phyloP scores from a whole-genome alignment of 2,888 invertebrate genomes.

The Kryphioiulus occultus region DNA sequence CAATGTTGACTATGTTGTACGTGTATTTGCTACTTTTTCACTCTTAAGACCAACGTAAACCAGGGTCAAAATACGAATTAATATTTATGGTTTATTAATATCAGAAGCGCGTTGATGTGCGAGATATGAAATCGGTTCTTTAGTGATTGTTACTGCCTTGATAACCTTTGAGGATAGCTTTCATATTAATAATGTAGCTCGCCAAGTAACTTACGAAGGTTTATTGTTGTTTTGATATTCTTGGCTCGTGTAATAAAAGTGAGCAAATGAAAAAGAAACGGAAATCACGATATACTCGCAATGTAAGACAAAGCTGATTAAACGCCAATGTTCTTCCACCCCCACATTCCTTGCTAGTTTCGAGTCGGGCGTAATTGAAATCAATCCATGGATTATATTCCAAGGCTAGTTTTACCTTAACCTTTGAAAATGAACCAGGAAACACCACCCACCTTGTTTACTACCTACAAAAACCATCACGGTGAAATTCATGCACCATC shows the following conservation, averaged over 20 bases:
- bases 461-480: background rate
- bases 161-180: background rate
- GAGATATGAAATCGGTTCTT: background rate
- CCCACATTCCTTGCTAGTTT: background rate
- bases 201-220: background rate
- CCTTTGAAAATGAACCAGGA: slow-evolving; percentile 27
- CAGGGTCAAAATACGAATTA: background rate
- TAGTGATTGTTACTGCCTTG: background rate
- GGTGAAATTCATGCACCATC: background rate
- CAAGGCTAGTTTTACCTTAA: slow-evolving; percentile 13
- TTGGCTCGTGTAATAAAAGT: background rate
- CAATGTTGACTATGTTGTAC: no score
- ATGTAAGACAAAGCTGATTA: background rate
- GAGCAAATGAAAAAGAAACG: background rate
- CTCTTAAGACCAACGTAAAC: no score
- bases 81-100: slow-evolving; percentile 21
- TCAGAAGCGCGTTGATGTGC: background rate
- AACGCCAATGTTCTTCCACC: background rate
- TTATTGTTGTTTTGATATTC: slow-evolving; percentile 20
- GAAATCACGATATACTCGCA: background rate
- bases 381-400: slow-evolving; percentile 10
- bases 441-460: slow-evolving; percentile 14
- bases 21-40: no score
- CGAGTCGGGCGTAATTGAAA: background rate
- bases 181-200: background rate